A percentile compares a stretch with the other conserved stretches of the same genome.
Evolutionary conservation across 2,113 vertebrate species (phyloP).

Genomic region (Sapajus apella): DNA sequence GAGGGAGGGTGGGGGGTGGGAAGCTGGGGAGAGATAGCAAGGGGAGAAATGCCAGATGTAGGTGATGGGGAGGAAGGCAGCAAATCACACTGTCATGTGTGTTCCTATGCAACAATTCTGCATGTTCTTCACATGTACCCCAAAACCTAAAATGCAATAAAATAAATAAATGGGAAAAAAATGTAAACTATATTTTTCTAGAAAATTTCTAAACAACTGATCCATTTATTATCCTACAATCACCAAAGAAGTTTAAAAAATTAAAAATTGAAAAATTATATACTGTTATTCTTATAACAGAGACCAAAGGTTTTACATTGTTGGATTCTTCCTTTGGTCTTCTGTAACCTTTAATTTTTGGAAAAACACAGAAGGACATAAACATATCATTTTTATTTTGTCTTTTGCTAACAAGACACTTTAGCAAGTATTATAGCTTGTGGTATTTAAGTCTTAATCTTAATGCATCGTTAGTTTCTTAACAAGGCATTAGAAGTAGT

Average conservation of each 20-base stretch:
- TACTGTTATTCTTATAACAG: background rate
- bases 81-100: too few species aligned
- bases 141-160: too few species aligned
- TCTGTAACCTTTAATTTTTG: background rate
- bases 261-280: background rate
- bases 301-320: background rate
- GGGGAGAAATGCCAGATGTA: too few species aligned
- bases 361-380: background rate
- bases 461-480: background rate
- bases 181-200: background rate
- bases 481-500: background rate
- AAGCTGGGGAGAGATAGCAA: too few species aligned
- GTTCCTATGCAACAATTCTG: too few species aligned
- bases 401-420: background rate
- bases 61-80: too few species aligned
- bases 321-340: background rate
- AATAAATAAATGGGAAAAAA: too few species aligned
- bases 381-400: background rate
- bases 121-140: too few species aligned
- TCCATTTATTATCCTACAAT: background rate
- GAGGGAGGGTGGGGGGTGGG: too few species aligned
- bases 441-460: background rate
- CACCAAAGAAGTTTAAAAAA: background rate
- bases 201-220: background rate
- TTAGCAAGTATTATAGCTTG: background rate